A percentile compares a stretch with the other conserved stretches of the same genome.
phyloP scores from a whole-genome alignment of 2,888 invertebrate genomes.

The Ectropis crepuscularia region DNA sequence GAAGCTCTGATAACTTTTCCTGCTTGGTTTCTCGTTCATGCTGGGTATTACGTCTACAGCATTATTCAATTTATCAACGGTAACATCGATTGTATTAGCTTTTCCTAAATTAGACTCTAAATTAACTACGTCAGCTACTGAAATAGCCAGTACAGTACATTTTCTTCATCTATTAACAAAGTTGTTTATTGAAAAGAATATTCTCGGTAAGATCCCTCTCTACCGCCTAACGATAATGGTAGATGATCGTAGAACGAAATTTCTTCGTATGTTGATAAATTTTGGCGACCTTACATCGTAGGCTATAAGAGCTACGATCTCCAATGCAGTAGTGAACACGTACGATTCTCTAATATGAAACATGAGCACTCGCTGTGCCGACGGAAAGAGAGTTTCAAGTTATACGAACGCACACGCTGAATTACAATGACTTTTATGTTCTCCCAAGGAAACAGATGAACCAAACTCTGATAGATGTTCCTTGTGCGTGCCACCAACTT shows the following conservation, averaged over 20 bases:
- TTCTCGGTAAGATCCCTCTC: constrained; percentile 23
- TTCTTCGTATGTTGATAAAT: constrained; percentile 26
- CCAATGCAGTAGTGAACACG: constrained; percentile 49
- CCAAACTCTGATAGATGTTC: constrained; percentile 38
- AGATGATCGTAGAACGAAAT: constrained; percentile 21
- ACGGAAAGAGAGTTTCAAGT: constrained; percentile 63
- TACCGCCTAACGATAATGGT: constrained; percentile 23
- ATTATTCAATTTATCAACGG: constrained; percentile 20
- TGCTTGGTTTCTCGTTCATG: constrained; percentile 19
- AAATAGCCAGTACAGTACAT: constrained; percentile 17
- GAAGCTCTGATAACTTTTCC: constrained; percentile 40
- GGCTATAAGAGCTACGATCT: constrained; percentile 41
- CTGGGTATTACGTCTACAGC: constrained; percentile 9
- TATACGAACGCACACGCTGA: constrained; percentile 53
- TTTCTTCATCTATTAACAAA: constrained; percentile 5
- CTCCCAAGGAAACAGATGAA: constrained; percentile 38
- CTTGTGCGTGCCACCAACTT: constrained; percentile 25
- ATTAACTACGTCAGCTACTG: constrained; percentile 9
- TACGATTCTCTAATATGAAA: constrained; percentile 55
- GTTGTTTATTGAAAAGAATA: constrained; percentile 32
- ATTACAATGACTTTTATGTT: constrained; percentile 59
- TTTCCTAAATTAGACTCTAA: constrained; percentile 3
- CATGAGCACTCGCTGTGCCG: constrained; percentile 42
- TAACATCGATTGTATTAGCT: constrained; percentile 13
- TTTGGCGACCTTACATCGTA: constrained; percentile 30